These are phyloP conservation scores for Reticulitermes lucifugus DNA, from an alignment of 2,888 invertebrate species.

Conservation along the genomic window DNA sequence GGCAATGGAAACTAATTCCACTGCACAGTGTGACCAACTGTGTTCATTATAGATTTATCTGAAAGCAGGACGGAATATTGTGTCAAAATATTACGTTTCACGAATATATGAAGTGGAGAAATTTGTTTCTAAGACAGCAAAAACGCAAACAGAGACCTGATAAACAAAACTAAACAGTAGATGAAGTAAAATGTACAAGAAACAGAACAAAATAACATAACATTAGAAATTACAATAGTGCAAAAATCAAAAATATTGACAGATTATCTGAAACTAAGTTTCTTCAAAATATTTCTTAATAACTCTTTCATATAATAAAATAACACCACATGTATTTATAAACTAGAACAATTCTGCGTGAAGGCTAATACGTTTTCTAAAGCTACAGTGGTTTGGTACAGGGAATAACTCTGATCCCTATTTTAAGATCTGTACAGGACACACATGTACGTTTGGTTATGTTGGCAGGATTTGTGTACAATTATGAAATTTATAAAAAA, in stretches of 20 bases:
- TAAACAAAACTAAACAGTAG: neutral
- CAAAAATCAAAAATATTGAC: neutral
- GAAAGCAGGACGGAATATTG: neutral
- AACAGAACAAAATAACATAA: neutral
- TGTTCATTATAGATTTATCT: neutral
- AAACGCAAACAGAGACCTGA: neutral
- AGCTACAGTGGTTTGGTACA: neutral
- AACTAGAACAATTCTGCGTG: conserved; percentile 5
- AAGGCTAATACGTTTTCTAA: neutral
- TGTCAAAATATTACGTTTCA: neutral
- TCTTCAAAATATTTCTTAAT: neutral
- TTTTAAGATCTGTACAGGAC: conserved; percentile 27
- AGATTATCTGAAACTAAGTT: conserved; percentile 11
- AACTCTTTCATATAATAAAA: neutral
- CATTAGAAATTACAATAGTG: conserved; percentile 7
- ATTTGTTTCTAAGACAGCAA: neutral
- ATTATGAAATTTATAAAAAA: neutral
- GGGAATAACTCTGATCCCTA: neutral
- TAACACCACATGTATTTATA: neutral
- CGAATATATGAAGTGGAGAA: neutral
- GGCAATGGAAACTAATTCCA: neutral
- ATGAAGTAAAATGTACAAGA: neutral
- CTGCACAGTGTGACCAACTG: neutral
- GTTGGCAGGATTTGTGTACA: neutral
- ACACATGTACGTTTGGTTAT: neutral